Percentiles rank a stretch among this genome's conserved stretches.
Evolutionary conservation across 2,797 vertebrate species (phyloP).

Genomic region (Galaxias olidus): DNA sequence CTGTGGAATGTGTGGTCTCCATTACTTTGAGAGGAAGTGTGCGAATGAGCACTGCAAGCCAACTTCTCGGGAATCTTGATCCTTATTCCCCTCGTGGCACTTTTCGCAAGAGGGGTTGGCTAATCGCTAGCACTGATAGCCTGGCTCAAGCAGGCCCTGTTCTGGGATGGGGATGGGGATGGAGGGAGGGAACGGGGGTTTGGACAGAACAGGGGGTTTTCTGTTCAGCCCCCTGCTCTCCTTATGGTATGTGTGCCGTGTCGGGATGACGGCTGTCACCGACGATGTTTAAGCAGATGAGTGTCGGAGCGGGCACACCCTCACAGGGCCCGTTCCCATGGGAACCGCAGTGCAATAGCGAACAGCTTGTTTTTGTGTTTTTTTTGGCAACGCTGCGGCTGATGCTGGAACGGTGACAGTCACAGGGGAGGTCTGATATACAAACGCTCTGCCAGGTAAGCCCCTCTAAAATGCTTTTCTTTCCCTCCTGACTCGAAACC

Average conservation of each 20-base stretch:
- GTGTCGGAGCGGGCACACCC: constrained; percentile 61
- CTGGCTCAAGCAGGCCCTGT: constrained; percentile 37
- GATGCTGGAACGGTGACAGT: constrained; percentile 61
- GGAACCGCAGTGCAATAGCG: constrained; percentile 65
- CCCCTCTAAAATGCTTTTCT: constrained; percentile 33
- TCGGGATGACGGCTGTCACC: constrained; percentile 32
- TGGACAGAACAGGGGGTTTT: constrained; percentile 10
- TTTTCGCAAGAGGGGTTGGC: constrained; percentile 56
- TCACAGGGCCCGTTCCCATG: constrained; percentile 68
- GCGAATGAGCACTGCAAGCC: constrained; percentile 57
- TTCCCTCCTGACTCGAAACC: constrained; percentile 32
- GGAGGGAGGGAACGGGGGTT: constrained; percentile 18
- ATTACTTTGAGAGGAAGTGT: constrained; percentile 70
- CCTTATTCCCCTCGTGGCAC: constrained; percentile 53
- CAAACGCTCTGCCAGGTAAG: constrained; percentile 60
- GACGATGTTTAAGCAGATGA: constrained; percentile 65
- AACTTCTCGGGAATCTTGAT: constrained; percentile 68
- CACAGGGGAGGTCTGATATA: constrained; percentile 67
- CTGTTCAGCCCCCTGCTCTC: constrained; percentile 1
- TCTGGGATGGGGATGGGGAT: constrained; percentile 29
- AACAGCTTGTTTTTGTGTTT: constrained; percentile 74
- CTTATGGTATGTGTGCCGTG: constrained; percentile 29
- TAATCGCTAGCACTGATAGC: constrained; percentile 61
- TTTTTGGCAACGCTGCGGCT: constrained; percentile 62
- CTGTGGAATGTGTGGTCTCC: constrained; percentile 62